Evolutionary conservation across 2,113 vertebrate genomes (phyloP).

Genomic region (Elanoides forficatus): DNA sequence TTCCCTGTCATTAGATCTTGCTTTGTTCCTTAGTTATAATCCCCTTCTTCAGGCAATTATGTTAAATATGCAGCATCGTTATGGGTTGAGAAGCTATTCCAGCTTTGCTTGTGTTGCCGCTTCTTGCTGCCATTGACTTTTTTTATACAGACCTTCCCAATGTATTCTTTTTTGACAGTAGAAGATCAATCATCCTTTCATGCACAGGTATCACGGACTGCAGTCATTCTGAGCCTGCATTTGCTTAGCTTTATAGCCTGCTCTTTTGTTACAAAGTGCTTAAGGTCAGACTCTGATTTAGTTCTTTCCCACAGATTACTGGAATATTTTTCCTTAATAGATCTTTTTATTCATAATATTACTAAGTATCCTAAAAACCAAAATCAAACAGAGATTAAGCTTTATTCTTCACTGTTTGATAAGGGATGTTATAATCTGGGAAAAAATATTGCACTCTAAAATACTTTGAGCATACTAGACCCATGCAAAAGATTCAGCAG

Average conservation of each 20-base stretch:
- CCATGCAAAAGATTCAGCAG: background rate
- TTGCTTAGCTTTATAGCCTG: background rate
- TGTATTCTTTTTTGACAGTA: background rate
- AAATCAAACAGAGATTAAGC: background rate
- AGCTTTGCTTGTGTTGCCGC: background rate
- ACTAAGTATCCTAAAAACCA: background rate
- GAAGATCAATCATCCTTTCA: background rate
- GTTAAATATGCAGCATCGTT: background rate
- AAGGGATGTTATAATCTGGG: background rate
- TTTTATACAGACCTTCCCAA: background rate
- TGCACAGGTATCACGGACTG: background rate
- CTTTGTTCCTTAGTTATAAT: background rate
- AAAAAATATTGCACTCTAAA: background rate
- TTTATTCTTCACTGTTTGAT: background rate
- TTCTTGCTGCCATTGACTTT: background rate
- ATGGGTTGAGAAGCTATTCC: background rate
- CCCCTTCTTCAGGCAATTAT: background rate
- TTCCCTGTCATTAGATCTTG: background rate
- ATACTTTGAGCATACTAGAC: background rate
- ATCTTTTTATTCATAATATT: background rate
- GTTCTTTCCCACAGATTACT: background rate
- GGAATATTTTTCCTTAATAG: background rate
- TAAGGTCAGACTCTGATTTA: background rate
- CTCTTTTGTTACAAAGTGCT: background rate
- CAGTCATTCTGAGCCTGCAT: background rate